phyloP scores from a whole-genome alignment of 2,888 invertebrate genomes.

The Cristatella mucedo region DNA sequence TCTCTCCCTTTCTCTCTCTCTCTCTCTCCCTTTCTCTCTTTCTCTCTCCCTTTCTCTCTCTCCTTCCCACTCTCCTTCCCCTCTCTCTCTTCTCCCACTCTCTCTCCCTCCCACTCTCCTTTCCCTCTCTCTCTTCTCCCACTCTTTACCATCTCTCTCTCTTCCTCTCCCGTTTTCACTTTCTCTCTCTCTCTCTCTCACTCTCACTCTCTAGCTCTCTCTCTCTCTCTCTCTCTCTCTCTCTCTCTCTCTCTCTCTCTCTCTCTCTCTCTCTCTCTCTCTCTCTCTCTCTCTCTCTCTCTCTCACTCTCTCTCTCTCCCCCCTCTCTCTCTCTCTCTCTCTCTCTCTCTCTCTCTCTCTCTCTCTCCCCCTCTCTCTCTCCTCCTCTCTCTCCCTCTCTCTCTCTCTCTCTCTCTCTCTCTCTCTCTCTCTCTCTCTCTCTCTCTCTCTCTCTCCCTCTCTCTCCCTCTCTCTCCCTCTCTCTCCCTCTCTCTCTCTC shows the following conservation, averaged over 20 bases:
- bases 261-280: constrained; percentile 7
- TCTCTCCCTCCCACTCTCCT: too few relatives aligned
- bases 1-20: constrained; percentile 4
- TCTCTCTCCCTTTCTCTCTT: neutral
- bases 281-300: constrained; percentile 12
- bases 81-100: too few relatives aligned
- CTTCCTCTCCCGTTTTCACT: constrained; percentile 2
- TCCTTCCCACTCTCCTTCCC: too few relatives aligned
- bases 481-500: too few relatives aligned
- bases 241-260: constrained; percentile 12
- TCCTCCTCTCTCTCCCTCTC: constrained; percentile 5
- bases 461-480: too few relatives aligned
- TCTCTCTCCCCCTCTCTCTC: neutral
- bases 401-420: constrained; percentile 10
- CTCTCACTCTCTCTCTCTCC: constrained; percentile 7
- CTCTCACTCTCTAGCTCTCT: too few relatives aligned
- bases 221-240: constrained; percentile 6
- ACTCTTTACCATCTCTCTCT: constrained; percentile 8
- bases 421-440: constrained; percentile 9
- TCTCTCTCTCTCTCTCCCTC: constrained; percentile 5
- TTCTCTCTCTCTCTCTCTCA: too few relatives aligned
- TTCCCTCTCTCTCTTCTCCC: too few relatives aligned
- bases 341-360: constrained; percentile 13
- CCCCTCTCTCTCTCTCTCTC: too few relatives aligned
- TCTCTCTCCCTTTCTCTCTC: constrained; percentile 3